Evolutionary conservation across 2,113 vertebrate species (phyloP).

Genomic region (Colius striatus): DNA sequence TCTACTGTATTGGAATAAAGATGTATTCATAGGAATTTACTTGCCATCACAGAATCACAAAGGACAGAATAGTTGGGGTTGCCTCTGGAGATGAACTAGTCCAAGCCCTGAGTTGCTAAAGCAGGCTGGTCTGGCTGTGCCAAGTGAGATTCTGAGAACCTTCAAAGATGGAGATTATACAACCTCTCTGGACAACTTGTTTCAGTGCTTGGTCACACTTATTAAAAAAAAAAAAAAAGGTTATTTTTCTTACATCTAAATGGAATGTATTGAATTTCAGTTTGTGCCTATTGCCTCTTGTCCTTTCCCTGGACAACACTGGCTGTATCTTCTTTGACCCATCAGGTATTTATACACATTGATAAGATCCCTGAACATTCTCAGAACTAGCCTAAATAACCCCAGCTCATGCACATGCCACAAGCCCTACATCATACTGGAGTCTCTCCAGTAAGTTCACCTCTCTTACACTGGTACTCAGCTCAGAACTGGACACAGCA

Average conservation of each 20-base stretch:
- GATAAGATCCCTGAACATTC: not conserved
- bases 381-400: not conserved
- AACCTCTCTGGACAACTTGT: not conserved
- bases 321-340: not conserved
- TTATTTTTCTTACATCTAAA: not conserved
- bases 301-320: not conserved
- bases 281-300: not conserved
- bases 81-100: not conserved
- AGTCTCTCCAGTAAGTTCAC: not conserved
- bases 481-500: not conserved
- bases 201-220: not conserved
- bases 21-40: not conserved
- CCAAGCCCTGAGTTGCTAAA: not conserved
- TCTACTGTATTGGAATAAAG: not conserved
- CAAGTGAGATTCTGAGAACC: not conserved
- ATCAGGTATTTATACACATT: not conserved
- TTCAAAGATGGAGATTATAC: not conserved
- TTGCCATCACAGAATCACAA: not conserved
- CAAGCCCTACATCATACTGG: not conserved
- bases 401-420: not conserved
- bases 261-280: not conserved
- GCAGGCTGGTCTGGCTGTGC: not conserved
- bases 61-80: not conserved
- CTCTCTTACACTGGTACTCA: not conserved
- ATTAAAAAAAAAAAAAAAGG: accelerated